Conservation (phyloP, 2,888 invertebrate species). For the Phengaris alcon region DNA sequence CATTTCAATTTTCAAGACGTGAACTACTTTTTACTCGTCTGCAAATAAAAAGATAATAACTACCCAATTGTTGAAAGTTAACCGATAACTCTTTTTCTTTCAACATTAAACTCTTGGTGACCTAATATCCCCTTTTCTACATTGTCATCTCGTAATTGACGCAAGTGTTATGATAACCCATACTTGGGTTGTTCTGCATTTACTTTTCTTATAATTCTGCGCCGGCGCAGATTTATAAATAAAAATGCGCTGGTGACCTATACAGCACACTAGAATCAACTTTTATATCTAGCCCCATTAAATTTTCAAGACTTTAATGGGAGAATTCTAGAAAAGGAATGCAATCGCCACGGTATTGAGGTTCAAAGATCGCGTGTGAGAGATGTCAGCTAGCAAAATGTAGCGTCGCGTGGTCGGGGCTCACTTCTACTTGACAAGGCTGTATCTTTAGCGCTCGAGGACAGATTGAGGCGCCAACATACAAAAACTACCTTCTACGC, state of each 20-base stretch:
- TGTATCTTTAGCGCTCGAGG: conserved; percentile 25
- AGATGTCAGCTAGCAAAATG: neutral
- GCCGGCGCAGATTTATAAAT: neutral
- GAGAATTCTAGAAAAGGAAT: neutral
- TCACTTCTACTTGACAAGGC: conserved; percentile 26
- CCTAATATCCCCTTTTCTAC: neutral
- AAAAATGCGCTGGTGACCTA: neutral
- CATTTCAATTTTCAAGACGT: neutral
- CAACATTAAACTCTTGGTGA: neutral
- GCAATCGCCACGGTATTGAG: neutral
- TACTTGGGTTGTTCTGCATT: conserved; percentile 8
- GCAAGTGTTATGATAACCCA: neutral
- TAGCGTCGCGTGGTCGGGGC: conserved; percentile 14
- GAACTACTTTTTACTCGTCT: neutral
- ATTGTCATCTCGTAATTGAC: neutral
- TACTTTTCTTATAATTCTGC: neutral
- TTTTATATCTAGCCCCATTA: neutral
- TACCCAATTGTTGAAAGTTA: neutral
- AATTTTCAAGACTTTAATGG: neutral
- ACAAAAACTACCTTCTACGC: conserved; percentile 26
- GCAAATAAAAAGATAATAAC: neutral
- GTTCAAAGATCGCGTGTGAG: neutral
- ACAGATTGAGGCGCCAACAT: conserved; percentile 26
- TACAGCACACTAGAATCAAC: neutral
- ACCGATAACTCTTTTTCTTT: neutral